Conservation (phyloP, 2,113 vertebrate genomes). For the Malurus melanocephalus region DNA sequence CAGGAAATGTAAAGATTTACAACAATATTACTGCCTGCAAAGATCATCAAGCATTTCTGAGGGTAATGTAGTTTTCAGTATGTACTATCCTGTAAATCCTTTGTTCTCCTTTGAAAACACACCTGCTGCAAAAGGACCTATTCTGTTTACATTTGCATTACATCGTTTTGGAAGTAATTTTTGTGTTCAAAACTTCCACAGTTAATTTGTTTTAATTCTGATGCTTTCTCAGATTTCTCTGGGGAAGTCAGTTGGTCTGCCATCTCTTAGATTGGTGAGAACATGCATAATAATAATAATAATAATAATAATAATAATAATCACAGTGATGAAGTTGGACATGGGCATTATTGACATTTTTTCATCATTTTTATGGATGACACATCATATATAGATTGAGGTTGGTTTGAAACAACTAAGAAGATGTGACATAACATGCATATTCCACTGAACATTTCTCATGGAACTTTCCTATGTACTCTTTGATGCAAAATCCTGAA, state of each 20-base stretch:
- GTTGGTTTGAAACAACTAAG: not conserved
- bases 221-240: not conserved
- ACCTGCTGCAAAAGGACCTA: not conserved
- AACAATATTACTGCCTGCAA: slow-evolving; percentile 69
- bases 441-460: not conserved
- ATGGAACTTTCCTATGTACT: not conserved
- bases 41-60: slow-evolving; percentile 82
- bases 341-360: not conserved
- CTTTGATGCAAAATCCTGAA: not conserved
- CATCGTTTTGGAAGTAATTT: not conserved
- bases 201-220: not conserved
- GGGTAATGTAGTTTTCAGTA: slow-evolving; percentile 73
- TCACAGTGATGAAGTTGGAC: not conserved
- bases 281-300: not conserved
- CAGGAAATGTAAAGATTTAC: slow-evolving; percentile 69
- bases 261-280: not conserved
- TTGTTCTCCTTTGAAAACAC: not conserved
- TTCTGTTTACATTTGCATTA: not conserved
- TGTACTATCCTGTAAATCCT: not conserved
- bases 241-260: not conserved
- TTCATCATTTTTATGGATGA: not conserved
- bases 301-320: not conserved
- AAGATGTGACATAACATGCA: not conserved
- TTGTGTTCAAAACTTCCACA: not conserved
- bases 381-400: not conserved